Percentiles rank a stretch among this genome's conserved stretches.
These are phyloP conservation scores for Petaurus breviceps DNA, from an alignment of 2,113 vertebrate species.

Conservation along the genomic window DNA sequence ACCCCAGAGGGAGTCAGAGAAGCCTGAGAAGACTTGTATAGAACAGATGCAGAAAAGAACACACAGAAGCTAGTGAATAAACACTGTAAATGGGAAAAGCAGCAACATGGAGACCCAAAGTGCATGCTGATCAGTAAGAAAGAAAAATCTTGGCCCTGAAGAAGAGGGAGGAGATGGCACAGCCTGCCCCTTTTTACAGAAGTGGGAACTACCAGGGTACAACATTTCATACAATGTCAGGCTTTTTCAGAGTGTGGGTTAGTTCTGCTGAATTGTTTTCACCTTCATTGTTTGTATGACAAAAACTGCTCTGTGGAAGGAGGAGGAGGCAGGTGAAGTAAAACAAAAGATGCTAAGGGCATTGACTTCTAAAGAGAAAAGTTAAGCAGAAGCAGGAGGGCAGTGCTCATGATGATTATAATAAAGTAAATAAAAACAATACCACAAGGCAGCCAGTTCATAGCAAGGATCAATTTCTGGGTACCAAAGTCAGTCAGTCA, in stretches of 20 bases:
- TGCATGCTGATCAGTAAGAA: not conserved
- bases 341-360: not conserved
- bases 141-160: not conserved
- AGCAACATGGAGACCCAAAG: not conserved
- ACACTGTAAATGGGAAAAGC: not conserved
- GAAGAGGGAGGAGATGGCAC: not conserved
- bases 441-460: not conserved
- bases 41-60: not conserved
- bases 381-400: not conserved
- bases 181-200: not conserved
- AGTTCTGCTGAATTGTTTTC: not conserved
- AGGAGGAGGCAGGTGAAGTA: not conserved
- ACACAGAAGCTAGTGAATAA: not conserved
- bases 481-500: not conserved
- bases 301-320: not conserved
- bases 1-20: not conserved
- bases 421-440: not conserved
- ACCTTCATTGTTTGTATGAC: not conserved
- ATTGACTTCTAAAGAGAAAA: not conserved
- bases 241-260: not conserved
- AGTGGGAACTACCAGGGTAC: not conserved
- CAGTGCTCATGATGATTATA: not conserved
- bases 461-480: not conserved
- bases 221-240: not conserved
- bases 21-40: not conserved